These are phyloP conservation scores for Saccopteryx leptura DNA, from an alignment of 2,113 vertebrate genomes.

Conservation along the genomic window DNA sequence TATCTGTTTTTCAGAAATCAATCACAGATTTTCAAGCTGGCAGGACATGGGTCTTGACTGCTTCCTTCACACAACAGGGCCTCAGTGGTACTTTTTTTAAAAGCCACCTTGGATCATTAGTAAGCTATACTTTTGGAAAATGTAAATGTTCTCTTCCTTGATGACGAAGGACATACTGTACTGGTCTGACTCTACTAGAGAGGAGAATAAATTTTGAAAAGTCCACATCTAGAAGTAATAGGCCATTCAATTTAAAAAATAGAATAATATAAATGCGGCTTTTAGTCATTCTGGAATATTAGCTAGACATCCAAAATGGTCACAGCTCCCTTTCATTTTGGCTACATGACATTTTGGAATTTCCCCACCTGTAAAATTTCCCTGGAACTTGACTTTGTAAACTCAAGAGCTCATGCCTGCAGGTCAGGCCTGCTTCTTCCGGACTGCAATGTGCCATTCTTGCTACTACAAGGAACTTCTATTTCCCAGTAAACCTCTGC, in stretches of 20 bases:
- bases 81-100: conserved; percentile 74
- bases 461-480: conserved; percentile 38
- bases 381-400: conserved; percentile 44
- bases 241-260: conserved; percentile 17
- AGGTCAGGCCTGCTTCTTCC: conserved; percentile 49
- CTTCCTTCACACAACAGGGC: conserved; percentile 60
- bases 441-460: neutral
- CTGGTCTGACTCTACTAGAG: conserved; percentile 58
- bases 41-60: conserved; percentile 76
- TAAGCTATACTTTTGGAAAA: conserved; percentile 82
- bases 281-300: conserved; percentile 40
- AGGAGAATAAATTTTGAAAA: neutral
- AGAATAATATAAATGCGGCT: neutral
- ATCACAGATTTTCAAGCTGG: conserved; percentile 84
- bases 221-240: conserved; percentile 56
- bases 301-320: conserved; percentile 38
- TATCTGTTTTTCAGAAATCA: conserved; percentile 86
- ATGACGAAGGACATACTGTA: conserved; percentile 62
- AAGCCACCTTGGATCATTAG: conserved; percentile 74
- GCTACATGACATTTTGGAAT: neutral
- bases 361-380: neutral
- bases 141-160: conserved; percentile 76
- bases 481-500: conserved; percentile 50
- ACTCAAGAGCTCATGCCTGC: neutral
- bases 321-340: conserved; percentile 32